Conservation (phyloP, 2,797 vertebrate species). For the Hipposideros larvatus region DNA sequence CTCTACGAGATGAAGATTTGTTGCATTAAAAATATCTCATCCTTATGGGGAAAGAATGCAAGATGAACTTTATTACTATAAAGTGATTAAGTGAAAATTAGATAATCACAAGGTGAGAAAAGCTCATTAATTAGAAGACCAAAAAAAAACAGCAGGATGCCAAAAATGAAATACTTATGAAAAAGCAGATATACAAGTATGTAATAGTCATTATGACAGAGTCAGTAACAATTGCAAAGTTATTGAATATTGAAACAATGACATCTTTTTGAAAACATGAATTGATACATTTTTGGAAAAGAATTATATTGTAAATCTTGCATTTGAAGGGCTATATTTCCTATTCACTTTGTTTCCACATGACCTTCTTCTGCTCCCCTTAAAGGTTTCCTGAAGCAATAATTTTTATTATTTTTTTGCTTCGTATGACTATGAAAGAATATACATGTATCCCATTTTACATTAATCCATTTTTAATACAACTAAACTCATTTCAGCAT, state of each 20-base stretch:
- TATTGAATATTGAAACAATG: slow-evolving; percentile 26
- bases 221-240: slow-evolving; percentile 42
- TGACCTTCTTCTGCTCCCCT: not conserved
- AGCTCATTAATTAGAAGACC: slow-evolving; percentile 56
- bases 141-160: slow-evolving; percentile 33
- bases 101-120: slow-evolving; percentile 63
- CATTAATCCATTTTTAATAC: slow-evolving; percentile 22
- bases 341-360: not conserved
- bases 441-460: not conserved
- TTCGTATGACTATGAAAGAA: not conserved
- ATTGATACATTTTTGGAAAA: slow-evolving; percentile 20
- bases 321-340: not conserved
- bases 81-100: slow-evolving; percentile 70
- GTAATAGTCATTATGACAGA: not conserved
- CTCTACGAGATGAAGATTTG: slow-evolving; percentile 9
- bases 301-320: not conserved
- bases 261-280: slow-evolving; percentile 31
- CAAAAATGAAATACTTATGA: slow-evolving; percentile 37
- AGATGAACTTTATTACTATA: slow-evolving; percentile 63
- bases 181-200: not conserved
- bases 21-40: not conserved
- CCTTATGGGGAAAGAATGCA: slow-evolving; percentile 32
- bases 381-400: not conserved
- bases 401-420: no score
- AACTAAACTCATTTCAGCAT: slow-evolving; percentile 20